Evolutionary conservation across 1,140 invertebrate species (phyloP).

Genomic region (Lepidurus apus): DNA sequence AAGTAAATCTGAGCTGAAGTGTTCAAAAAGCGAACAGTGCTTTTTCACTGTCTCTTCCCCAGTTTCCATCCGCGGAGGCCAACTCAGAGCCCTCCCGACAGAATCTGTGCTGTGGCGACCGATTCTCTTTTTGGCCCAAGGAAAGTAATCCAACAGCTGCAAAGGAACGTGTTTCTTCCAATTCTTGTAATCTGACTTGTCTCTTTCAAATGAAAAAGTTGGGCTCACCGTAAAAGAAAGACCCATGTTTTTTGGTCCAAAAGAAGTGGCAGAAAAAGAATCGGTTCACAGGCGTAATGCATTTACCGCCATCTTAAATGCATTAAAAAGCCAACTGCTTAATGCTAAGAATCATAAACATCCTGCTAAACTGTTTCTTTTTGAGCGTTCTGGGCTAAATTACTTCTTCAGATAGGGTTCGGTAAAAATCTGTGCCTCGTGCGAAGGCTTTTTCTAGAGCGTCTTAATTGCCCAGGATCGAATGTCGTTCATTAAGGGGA

Average conservation of each 20-base stretch:
- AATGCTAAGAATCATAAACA: no score
- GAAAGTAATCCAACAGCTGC: background rate
- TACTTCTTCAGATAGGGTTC: background rate
- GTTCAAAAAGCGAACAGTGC: background rate
- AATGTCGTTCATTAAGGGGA: conserved; percentile 4
- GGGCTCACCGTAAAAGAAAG: background rate
- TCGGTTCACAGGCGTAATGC: background rate
- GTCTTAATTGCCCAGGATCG: conserved; percentile 1
- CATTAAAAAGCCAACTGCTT: no score
- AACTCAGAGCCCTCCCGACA: background rate
- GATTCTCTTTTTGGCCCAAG: background rate
- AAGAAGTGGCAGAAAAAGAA: background rate
- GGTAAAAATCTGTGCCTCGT: background rate
- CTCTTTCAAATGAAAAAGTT: background rate
- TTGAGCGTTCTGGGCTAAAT: background rate
- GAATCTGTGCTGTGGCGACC: background rate
- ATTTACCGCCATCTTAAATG: no score
- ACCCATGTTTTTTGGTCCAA: background rate
- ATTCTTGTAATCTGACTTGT: background rate
- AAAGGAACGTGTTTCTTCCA: background rate
- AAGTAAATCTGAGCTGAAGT: background rate
- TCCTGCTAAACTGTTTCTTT: no score
- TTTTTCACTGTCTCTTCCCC: background rate
- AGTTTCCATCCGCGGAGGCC: background rate
- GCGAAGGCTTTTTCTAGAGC: background rate